Evolutionary conservation across 2,797 vertebrate species (phyloP).

Genomic region (Mormyrus proboscirostris): DNA sequence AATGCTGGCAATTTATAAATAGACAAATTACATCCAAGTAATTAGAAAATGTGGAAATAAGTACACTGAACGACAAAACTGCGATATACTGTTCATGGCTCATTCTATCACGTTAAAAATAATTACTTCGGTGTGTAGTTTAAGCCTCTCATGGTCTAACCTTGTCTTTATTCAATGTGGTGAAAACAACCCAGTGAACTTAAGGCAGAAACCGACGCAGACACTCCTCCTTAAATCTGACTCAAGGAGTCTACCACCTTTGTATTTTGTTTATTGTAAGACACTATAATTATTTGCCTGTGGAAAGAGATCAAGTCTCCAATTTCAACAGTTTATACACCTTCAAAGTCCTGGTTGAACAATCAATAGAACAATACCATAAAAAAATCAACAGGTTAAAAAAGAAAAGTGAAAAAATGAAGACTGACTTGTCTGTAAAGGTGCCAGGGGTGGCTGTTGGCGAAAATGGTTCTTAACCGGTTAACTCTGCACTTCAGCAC

Average conservation of each 20-base stretch:
- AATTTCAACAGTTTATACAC: neutral
- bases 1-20: neutral
- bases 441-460: neutral
- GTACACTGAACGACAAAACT: neutral
- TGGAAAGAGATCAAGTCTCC: neutral
- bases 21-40: neutral
- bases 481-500: neutral
- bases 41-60: neutral
- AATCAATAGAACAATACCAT: neutral
- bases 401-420: neutral
- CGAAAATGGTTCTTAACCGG: neutral
- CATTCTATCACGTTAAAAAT: neutral
- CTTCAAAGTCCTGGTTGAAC: neutral
- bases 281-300: neutral
- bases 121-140: neutral
- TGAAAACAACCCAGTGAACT: neutral
- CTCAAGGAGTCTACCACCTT: neutral
- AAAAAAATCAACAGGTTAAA: neutral
- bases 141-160: neutral
- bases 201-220: neutral
- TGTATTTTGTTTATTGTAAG: neutral
- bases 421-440: neutral
- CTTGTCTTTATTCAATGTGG: neutral
- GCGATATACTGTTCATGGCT: neutral
- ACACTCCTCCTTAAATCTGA: neutral